Evolutionary conservation across 2,888 invertebrate species (phyloP).

Genomic region (Netelia fuscicornis): DNA sequence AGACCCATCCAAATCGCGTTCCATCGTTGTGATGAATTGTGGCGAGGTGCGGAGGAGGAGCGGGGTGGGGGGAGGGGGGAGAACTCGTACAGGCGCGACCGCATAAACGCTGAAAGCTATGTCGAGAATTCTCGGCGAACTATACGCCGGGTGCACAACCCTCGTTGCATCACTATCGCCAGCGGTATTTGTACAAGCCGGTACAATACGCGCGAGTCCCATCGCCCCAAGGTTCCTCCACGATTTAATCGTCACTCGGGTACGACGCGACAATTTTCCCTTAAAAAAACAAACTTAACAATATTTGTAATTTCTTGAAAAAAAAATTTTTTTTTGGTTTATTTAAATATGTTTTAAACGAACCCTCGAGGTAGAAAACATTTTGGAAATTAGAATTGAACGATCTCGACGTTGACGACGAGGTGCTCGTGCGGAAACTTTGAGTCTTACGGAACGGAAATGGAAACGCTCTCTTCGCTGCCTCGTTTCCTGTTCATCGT

Average conservation of each 20-base stretch:
- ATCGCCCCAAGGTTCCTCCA: neutral
- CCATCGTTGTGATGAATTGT: slow-evolving; percentile 26
- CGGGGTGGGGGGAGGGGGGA: no score
- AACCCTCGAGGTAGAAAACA: no score
- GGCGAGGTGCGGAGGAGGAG: neutral
- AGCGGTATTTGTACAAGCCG: neutral
- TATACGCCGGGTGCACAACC: neutral
- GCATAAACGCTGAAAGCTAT: slow-evolving; percentile 28
- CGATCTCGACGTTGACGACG: neutral
- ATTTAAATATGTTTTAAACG: neutral
- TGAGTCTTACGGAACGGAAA: slow-evolving; percentile 12
- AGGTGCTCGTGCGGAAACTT: no score
- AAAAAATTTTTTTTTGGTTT: neutral
- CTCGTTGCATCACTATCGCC: neutral
- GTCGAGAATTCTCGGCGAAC: neutral
- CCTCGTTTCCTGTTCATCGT: slow-evolving; percentile 10
- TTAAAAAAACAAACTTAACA: no score
- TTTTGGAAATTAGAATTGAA: neutral
- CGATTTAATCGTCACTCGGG: neutral
- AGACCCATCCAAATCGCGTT: neutral
- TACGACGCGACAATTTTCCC: neutral
- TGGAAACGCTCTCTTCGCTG: slow-evolving; percentile 23
- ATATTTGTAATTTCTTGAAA: neutral
- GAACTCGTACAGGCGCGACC: neutral
- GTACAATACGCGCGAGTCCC: neutral